Conservation (phyloP, 1,140 invertebrate species). For the Orchesella cincta region DNA sequence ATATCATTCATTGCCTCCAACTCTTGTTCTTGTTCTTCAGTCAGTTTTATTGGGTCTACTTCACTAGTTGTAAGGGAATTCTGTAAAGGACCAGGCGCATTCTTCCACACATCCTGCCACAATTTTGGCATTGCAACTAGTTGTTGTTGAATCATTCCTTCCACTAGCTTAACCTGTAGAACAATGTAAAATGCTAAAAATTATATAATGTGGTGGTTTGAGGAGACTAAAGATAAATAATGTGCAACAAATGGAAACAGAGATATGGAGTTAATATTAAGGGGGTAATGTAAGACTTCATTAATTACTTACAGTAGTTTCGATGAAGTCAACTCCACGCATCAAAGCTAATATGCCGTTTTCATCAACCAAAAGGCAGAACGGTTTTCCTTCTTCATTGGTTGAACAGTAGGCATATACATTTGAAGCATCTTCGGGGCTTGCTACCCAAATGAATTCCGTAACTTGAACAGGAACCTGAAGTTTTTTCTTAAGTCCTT, state of each 20-base stretch:
- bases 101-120: conserved; percentile 16
- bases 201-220: no score
- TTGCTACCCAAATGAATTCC: not conserved
- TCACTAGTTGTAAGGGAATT: not conserved
- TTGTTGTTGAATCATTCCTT: conserved; percentile 19
- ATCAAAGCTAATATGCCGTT: not conserved
- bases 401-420: not conserved
- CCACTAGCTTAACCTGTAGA: not conserved
- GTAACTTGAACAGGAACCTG: not conserved
- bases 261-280: no score
- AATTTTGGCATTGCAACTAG: not conserved
- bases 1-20: no score
- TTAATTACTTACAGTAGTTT: no score
- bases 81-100: not conserved
- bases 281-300: no score
- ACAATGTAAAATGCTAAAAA: no score
- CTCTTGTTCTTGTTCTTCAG: no score
- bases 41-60: no score
- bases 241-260: no score
- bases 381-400: not conserved
- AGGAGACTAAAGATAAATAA: no score
- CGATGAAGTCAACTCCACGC: not conserved
- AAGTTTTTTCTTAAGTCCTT: not conserved
- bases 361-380: not conserved
- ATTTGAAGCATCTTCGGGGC: not conserved